phyloP scores from a whole-genome alignment of 2,113 vertebrate genomes.

The Sturnus vulgaris region DNA sequence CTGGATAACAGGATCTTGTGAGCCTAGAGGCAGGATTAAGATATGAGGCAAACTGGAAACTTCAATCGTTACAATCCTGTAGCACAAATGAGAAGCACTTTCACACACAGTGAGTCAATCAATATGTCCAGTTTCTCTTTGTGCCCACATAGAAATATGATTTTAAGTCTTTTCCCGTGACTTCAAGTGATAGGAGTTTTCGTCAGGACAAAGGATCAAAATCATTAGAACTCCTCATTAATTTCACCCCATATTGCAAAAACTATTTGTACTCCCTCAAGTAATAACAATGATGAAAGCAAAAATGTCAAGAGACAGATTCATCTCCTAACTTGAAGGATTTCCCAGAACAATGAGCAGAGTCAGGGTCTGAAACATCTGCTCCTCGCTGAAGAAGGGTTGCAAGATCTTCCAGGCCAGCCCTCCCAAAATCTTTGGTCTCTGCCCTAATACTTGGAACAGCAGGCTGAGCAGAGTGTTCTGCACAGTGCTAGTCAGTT shows the following conservation, averaged over 20 bases:
- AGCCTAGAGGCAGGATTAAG: background rate
- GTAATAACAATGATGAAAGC: background rate
- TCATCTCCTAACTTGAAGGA: slow-evolving; percentile 1
- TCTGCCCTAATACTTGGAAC: background rate
- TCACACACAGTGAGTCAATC: background rate
- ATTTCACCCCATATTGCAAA: background rate
- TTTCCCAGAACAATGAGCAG: background rate
- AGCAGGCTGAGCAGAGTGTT: background rate
- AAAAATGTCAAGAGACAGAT: background rate
- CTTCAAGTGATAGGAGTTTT: background rate
- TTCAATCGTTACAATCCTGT: background rate
- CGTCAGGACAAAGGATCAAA: slow-evolving; percentile 13
- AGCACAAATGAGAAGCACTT: background rate
- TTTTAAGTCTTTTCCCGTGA: background rate
- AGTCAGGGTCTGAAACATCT: background rate
- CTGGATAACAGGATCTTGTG: background rate
- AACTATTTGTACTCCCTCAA: background rate
- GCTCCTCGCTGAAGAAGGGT: background rate
- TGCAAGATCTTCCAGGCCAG: background rate
- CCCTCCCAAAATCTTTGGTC: background rate
- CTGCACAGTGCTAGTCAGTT: background rate
- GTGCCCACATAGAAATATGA: background rate
- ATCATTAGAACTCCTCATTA: background rate
- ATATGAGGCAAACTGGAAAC: background rate
- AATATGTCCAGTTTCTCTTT: background rate